A percentile compares a stretch with the other conserved stretches of the same genome.
Conservation (phyloP, 2,797 vertebrate species). For the Pyrrhura leucotis region DNA sequence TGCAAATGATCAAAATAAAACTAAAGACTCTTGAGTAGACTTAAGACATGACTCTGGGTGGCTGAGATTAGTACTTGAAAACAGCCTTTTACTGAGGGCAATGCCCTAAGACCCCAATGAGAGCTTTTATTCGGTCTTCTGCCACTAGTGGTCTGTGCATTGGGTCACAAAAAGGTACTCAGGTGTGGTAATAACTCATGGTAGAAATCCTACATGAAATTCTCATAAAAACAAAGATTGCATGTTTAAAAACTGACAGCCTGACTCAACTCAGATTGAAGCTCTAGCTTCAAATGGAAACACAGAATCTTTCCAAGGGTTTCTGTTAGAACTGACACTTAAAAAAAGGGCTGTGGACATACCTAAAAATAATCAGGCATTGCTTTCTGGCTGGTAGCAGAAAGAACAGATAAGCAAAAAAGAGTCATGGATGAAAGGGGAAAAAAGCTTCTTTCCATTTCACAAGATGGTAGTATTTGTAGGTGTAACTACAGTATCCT, state of each 20-base stretch:
- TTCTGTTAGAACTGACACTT: neutral
- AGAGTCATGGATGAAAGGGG: constrained; percentile 1
- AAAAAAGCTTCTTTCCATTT: constrained; percentile 41
- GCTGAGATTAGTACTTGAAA: neutral
- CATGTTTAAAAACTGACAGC: neutral
- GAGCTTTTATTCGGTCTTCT: neutral
- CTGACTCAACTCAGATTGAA: neutral
- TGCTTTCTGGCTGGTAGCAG: neutral
- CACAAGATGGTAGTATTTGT: neutral
- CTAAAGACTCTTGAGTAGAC: neutral
- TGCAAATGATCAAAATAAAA: neutral
- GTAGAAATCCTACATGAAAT: neutral
- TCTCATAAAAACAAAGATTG: neutral
- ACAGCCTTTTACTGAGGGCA: neutral
- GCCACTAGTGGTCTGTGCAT: rapidly evolving
- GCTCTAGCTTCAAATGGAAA: neutral
- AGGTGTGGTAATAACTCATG: neutral
- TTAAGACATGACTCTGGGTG: neutral
- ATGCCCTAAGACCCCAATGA: neutral
- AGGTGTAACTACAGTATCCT: constrained; percentile 33
- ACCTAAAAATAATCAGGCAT: neutral
- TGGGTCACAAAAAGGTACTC: neutral
- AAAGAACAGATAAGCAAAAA: neutral
- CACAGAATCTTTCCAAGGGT: neutral
- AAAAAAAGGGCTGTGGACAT: neutral